Evolutionary conservation across 2,797 vertebrate species (phyloP), one percentile per base, ranked within the genome.

Genomic region (Apodemus agrarius): DNA sequence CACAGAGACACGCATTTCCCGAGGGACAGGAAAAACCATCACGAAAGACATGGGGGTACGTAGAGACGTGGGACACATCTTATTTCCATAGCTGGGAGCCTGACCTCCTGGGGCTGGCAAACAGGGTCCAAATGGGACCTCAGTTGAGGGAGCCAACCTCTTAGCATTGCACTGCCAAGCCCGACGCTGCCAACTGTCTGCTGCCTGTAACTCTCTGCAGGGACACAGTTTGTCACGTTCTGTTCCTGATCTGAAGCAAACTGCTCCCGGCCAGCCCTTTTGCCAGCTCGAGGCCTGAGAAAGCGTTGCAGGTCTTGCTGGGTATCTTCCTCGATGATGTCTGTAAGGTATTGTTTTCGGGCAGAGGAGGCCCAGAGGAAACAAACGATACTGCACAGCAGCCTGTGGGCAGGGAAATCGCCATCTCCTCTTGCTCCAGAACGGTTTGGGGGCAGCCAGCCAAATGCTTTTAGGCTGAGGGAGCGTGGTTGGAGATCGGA

Each of bases 111-210:
- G 97, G 98, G 96, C 98, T 98, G 96, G 98, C 98, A 98, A 98
- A 98, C 93, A 98, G 97, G 96, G 97, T 96, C 97, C 97, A 97
- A 96, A 98, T 97, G 97, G 98, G 98, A 97, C 98, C 98, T 98
- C 98, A 98, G 96, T 97, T 96, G 98, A 98, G 98, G 98, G 98
- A 98, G 98, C 98, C 98, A 98, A 97, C 98, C 94, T 98, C 98
- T 98, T 98, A 98, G 96, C 74, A 14, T 96, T 97, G 98, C 98
- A 90, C 98, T 97, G 97, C 97, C 97, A 98, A 98, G 98, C 98
- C 98, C 98, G 97, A 96, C 96, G 84, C 92, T 97, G 96, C 96
- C 95, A 95, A 78, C 83, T 3, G 57, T 89, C 90, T 75, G 67
- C 93, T 92, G 96, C 89, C 63, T 76, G 80, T 95, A 29, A 90